Conservation (phyloP, 1,140 invertebrate species). For the Euglossa dilemma region DNA sequence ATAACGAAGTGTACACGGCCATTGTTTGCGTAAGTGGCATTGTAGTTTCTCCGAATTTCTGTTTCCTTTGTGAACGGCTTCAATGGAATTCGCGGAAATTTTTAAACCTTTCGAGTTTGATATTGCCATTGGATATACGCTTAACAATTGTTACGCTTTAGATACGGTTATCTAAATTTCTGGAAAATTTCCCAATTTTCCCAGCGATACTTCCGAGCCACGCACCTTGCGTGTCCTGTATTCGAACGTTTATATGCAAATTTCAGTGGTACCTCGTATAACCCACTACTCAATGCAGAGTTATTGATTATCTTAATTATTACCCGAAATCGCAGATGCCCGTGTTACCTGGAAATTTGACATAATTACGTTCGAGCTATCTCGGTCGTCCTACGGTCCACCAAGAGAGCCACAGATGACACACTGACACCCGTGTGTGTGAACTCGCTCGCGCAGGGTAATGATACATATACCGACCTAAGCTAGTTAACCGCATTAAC, state of each 20-base stretch:
- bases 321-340: slow-evolving; percentile 22
- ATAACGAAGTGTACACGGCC: too few species aligned
- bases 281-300: neutral
- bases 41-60: too few species aligned
- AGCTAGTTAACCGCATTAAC: slow-evolving; percentile 17
- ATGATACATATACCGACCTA: slow-evolving; percentile 1
- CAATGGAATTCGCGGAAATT: too few species aligned
- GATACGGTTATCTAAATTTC: too few species aligned
- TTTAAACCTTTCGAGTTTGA: too few species aligned
- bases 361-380: slow-evolving; percentile 40
- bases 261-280: neutral
- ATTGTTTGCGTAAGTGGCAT: too few species aligned
- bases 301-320: slow-evolving; percentile 43
- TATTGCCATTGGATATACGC: neutral
- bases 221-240: too few species aligned
- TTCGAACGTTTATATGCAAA: neutral
- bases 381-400: slow-evolving; percentile 39
- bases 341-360: slow-evolving; percentile 41
- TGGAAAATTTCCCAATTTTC: too few species aligned
- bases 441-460: neutral
- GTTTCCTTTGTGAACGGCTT: too few species aligned
- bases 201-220: too few species aligned
- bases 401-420: slow-evolving; percentile 39
- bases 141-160: neutral
- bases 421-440: slow-evolving; percentile 3